phyloP scores from a whole-genome alignment of 2,888 invertebrate species.

The Hetaerina titia region DNA sequence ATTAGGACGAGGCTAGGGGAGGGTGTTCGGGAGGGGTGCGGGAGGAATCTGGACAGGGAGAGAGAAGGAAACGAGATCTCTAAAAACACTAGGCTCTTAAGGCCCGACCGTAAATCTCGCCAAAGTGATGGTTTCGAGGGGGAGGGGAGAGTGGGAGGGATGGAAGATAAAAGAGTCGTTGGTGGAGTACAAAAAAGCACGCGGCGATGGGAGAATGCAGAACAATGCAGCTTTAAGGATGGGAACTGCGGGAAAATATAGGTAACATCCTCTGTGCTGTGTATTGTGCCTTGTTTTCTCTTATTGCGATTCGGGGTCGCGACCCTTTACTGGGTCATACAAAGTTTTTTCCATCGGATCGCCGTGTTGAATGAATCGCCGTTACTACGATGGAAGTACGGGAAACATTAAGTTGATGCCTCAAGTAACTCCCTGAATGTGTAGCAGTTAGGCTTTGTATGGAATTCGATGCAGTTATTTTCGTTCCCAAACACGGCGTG shows the following conservation, averaged over 20 bases:
- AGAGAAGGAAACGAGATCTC: background rate
- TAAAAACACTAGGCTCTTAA: constrained; percentile 53
- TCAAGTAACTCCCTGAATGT: background rate
- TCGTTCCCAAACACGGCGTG: background rate
- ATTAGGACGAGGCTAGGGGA: constrained; percentile 25
- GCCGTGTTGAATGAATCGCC: background rate
- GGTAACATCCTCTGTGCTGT: constrained; percentile 7
- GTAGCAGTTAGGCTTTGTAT: background rate
- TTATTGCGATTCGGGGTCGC: background rate
- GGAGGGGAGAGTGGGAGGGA: background rate
- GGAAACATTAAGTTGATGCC: constrained; percentile 2
- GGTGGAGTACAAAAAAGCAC: background rate
- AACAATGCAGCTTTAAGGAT: constrained; percentile 3
- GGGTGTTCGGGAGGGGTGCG: background rate
- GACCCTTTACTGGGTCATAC: constrained; percentile 27
- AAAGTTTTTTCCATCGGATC: background rate
- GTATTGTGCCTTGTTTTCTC: background rate
- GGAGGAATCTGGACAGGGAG: background rate
- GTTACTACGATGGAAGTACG: background rate
- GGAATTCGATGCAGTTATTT: background rate
- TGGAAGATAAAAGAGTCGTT: constrained; percentile 3
- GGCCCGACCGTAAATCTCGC: constrained; percentile 54
- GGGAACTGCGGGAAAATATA: background rate
- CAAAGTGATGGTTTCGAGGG: background rate
- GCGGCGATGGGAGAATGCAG: background rate